Conservation (phyloP, 2,797 vertebrate genomes). For the Bradypus variegatus region DNA sequence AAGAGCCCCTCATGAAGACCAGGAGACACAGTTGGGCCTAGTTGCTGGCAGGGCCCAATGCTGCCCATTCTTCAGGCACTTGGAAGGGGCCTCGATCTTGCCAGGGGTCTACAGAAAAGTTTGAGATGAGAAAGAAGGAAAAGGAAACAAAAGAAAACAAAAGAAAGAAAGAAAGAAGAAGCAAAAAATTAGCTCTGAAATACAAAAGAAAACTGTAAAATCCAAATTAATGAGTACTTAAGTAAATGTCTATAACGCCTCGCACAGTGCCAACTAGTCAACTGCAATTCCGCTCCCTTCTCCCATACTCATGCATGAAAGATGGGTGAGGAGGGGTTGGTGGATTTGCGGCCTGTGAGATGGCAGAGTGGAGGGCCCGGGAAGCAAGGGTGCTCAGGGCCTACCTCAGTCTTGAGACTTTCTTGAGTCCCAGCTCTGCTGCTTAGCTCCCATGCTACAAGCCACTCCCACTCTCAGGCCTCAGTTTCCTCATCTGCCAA, state of each 20-base stretch:
- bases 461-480: neutral
- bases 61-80: neutral
- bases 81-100: neutral
- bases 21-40: neutral
- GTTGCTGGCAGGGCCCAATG: neutral
- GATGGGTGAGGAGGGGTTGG: neutral
- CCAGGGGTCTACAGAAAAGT: neutral
- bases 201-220: constrained; percentile 35
- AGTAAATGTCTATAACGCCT: constrained; percentile 40
- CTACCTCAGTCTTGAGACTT: neutral
- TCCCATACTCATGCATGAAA: neutral
- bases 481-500: neutral
- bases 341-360: fast-evolving
- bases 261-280: neutral
- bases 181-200: constrained; percentile 16
- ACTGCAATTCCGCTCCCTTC: neutral
- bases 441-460: neutral
- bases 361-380: neutral
- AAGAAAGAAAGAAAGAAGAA: neutral
- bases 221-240: constrained; percentile 40
- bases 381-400: neutral
- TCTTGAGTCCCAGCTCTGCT: neutral
- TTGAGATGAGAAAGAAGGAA: neutral
- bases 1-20: neutral
- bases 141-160: neutral